Base-by-base conservation (phyloP, 2,797 vertebrate species). In the Alectoris magna region DNA sequence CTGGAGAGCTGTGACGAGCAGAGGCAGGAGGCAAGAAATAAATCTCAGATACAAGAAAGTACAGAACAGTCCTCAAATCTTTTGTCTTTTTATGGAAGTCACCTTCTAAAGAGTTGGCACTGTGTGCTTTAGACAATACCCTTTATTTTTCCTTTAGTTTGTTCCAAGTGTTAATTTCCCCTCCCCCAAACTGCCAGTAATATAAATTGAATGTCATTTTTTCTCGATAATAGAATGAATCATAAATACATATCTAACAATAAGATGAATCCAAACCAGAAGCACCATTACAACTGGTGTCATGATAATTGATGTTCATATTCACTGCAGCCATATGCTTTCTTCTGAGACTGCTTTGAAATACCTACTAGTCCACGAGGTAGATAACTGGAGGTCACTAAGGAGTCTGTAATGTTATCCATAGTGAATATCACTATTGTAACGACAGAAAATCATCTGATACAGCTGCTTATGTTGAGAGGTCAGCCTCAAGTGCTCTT, bases 311-410 rank as follows among this genome's bases (percentile, higher is more conserved):
- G 14, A n/a, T 16, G 1, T 21, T 69, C 36, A 62, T 29, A 78
- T 10, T 80, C 59, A 63, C 8, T 41, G 24, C 17, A 89, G 43
- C 59, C 59, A 53, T 46, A 66, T 18, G 60, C 41, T 68, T 94
- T 72, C 79, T 91, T 48, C 72, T 43, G 34, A 94, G 81, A 55
- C 46, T 53, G 22, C 64, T 90, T n/a, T 58, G 48, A 89, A 83
- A 90, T 27, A 43, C 19, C 5, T 24, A 22, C 10, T 59, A 66
- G 51, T 73, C 73, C 48, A 72, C 83, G 72, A 87, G 22, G 16
- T 2, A 66, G 8, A 58, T 55, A 48, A 89, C 38, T 36, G 67
- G 55, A 76, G 31, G 31, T 51, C 58, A 76, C 26, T 19, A 43
- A 71, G 82, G 4, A 36, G n/a, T 51, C 55, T 15, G 14, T 9